Conservation (phyloP, 53 echinoderm and acorn worm species). For the Paelopatides confundens region DNA sequence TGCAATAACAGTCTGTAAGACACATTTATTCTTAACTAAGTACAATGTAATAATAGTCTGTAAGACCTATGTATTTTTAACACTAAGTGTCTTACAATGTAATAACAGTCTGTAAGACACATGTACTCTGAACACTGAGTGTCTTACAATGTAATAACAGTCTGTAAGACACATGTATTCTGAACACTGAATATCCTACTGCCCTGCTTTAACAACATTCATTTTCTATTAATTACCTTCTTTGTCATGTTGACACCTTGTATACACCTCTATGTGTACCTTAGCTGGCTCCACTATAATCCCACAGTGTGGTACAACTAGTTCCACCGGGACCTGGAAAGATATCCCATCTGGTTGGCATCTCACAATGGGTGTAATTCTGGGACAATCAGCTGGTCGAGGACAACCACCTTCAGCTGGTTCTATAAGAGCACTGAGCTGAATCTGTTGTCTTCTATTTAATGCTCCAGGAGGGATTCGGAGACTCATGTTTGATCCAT, state of each 20-base stretch:
- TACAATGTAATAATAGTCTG: too few relatives aligned
- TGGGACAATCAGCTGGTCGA: slow-evolving; percentile 6
- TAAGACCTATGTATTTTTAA: too few relatives aligned
- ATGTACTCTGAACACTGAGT: too few relatives aligned
- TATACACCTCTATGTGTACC: background rate
- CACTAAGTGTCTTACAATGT: too few relatives aligned
- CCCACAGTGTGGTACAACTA: slow-evolving; percentile 37
- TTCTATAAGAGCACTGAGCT: background rate
- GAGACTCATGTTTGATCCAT: background rate
- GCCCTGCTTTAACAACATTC: background rate
- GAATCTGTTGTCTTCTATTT: background rate
- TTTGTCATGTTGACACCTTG: background rate
- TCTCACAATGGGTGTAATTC: slow-evolving; percentile 19
- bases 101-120: too few relatives aligned
- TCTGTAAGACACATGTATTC: too few relatives aligned
- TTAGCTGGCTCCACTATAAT: background rate
- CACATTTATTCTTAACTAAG: too few relatives aligned
- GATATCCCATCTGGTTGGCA: slow-evolving; percentile 35
- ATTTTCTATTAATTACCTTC: background rate
- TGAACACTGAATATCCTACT: background rate
- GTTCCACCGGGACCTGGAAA: slow-evolving; percentile 15
- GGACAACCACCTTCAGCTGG: background rate
- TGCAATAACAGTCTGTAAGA: too few relatives aligned
- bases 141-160: too few relatives aligned
- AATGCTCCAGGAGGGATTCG: slow-evolving; percentile 14